These are phyloP conservation scores for Charadrius vociferus DNA, from an alignment of 2,113 vertebrate genomes.

Conservation along the genomic window DNA sequence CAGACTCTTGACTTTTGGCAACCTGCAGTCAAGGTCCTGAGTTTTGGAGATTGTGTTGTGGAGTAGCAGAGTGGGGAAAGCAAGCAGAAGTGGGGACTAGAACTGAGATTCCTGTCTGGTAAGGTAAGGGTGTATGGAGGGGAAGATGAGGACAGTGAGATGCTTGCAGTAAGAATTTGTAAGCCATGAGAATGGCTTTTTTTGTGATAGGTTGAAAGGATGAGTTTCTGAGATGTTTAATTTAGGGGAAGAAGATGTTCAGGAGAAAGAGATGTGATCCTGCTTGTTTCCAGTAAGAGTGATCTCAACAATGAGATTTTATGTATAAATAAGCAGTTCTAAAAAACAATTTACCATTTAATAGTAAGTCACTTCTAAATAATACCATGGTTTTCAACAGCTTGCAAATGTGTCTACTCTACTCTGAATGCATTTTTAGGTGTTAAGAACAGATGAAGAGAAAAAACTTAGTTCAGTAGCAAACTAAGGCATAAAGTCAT, in stretches of 20 bases:
- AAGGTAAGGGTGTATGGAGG: not conserved
- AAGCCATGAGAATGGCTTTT: not conserved
- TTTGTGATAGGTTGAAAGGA: not conserved
- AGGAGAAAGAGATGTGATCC: not conserved
- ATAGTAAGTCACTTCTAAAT: not conserved
- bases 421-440: not conserved
- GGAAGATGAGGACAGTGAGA: not conserved
- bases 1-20: not conserved
- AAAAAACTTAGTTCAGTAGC: not conserved
- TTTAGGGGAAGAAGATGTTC: not conserved
- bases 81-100: not conserved
- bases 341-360: not conserved
- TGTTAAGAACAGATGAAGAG: not conserved
- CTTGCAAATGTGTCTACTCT: rapidly evolving
- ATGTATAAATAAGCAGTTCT: not conserved
- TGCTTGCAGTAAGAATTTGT: not conserved
- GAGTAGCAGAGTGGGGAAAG: not conserved
- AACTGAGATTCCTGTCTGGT: not conserved
- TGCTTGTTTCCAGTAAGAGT: not conserved
- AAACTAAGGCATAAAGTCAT: not conserved
- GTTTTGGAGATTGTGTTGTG: not conserved
- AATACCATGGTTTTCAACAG: not conserved
- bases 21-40: not conserved
- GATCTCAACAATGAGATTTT: not conserved
- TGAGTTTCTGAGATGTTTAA: not conserved